Evolutionary conservation across 2,113 vertebrate species (phyloP).

Genomic region (Trematocara marginatum): DNA sequence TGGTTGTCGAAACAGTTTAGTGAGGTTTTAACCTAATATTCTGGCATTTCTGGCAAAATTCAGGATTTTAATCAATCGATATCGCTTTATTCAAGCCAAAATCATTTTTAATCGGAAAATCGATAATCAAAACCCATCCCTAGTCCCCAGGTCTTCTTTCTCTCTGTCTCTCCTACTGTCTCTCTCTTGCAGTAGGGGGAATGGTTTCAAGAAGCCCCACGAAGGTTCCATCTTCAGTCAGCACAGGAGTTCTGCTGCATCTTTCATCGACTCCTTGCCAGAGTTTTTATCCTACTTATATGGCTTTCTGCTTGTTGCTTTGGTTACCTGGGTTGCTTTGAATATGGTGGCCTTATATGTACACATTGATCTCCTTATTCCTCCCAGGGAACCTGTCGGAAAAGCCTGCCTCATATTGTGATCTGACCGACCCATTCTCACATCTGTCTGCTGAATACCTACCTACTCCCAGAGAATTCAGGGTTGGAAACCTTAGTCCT

Average conservation of each 20-base stretch:
- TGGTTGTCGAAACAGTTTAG: not conserved
- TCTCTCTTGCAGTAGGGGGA: not conserved
- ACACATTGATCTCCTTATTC: not conserved
- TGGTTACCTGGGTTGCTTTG: not conserved
- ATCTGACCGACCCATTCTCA: not conserved
- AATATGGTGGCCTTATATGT: not conserved
- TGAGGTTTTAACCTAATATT: not conserved
- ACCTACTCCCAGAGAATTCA: not conserved
- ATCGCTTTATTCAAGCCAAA: not conserved
- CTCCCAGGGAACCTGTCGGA: not conserved
- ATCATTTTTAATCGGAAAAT: not conserved
- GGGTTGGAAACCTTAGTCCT: not conserved
- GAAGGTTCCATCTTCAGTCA: not conserved
- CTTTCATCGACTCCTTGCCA: not conserved
- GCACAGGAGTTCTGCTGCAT: not conserved
- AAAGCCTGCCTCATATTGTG: not conserved
- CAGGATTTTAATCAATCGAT: not conserved
- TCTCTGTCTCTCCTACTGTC: not conserved
- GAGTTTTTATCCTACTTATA: not conserved
- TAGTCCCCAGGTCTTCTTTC: not conserved
- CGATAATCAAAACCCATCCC: not conserved
- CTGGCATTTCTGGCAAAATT: not conserved
- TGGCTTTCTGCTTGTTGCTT: not conserved
- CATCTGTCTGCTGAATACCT: not conserved
- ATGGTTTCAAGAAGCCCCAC: not conserved